Conservation (phyloP, 2,797 vertebrate genomes). For the Neomorphus geoffroyi region DNA sequence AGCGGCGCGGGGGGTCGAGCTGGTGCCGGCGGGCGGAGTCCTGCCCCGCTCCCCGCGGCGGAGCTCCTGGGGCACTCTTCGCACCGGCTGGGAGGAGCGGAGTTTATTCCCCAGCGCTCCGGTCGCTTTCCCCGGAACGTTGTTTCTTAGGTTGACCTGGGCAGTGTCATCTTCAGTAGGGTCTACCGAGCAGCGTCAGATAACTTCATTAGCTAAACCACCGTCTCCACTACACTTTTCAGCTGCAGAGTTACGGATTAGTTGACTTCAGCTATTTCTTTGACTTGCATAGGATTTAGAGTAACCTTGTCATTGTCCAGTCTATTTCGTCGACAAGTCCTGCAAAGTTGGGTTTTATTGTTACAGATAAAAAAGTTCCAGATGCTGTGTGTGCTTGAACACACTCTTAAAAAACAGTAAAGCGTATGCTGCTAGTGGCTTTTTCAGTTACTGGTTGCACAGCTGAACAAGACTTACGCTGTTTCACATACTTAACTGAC, state of each 20-base stretch:
- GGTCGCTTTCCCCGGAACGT: background rate
- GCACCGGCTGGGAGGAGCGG: too few relatives aligned
- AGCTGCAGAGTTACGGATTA: background rate
- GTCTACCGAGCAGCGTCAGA: background rate
- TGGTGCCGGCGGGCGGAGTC: too few relatives aligned
- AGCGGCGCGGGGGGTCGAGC: background rate
- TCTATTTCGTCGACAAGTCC: background rate
- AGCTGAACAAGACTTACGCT: background rate
- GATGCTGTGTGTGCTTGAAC: background rate
- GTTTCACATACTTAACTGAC: background rate
- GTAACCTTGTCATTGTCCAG: fast-evolving
- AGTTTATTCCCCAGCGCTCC: fast-evolving
- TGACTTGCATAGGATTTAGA: background rate
- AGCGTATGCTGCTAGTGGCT: background rate
- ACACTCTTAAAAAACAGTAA: background rate
- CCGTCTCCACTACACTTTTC: fast-evolving
- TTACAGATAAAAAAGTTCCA: background rate
- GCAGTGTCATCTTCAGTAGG: too few relatives aligned
- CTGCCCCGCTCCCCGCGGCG: too few relatives aligned
- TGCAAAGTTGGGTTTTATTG: background rate
- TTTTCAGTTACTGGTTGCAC: background rate
- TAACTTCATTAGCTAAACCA: background rate
- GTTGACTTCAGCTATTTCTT: background rate
- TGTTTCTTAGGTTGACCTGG: background rate
- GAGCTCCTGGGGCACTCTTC: background rate